phyloP scores from a whole-genome alignment of 2,888 invertebrate genomes.

The Drosophila mimica region DNA sequence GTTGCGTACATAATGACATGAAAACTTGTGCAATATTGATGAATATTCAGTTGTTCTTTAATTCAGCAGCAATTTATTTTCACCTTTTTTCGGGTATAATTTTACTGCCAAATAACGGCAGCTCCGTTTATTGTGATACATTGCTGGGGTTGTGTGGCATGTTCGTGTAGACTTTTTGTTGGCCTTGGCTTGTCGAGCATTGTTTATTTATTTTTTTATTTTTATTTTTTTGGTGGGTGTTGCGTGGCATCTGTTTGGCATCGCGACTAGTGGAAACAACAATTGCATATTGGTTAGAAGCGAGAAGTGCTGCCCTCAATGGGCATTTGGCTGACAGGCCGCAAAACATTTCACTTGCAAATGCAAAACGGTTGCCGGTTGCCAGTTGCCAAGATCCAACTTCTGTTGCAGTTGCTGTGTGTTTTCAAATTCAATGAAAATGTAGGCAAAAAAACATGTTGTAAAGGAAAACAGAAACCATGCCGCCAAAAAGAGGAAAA shows the following conservation, averaged over 20 bases:
- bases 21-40: background rate
- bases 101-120: background rate
- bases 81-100: background rate
- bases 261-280: slow-evolving; percentile 19
- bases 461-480: slow-evolving; percentile 14
- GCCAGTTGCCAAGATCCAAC: slow-evolving; percentile 36
- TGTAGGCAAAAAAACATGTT: slow-evolving; percentile 17
- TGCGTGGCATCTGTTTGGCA: slow-evolving; percentile 27
- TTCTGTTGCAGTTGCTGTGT: slow-evolving; percentile 48
- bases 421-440: slow-evolving; percentile 71
- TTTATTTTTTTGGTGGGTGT: background rate
- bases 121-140: slow-evolving; percentile 1
- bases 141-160: background rate
- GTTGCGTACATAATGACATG: background rate
- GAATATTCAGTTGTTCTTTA: background rate
- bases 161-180: slow-evolving; percentile 14
- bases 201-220: too few relatives aligned
- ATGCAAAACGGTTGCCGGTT: slow-evolving; percentile 62
- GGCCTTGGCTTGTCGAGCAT: background rate
- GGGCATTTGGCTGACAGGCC: slow-evolving; percentile 58
- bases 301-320: slow-evolving; percentile 34
- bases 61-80: background rate
- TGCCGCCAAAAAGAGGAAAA: slow-evolving; percentile 9
- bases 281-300: slow-evolving; percentile 68
- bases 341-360: slow-evolving; percentile 75